Evolutionary conservation across 2,797 vertebrate species (phyloP).

Genomic region (Myripristis jacobus): DNA sequence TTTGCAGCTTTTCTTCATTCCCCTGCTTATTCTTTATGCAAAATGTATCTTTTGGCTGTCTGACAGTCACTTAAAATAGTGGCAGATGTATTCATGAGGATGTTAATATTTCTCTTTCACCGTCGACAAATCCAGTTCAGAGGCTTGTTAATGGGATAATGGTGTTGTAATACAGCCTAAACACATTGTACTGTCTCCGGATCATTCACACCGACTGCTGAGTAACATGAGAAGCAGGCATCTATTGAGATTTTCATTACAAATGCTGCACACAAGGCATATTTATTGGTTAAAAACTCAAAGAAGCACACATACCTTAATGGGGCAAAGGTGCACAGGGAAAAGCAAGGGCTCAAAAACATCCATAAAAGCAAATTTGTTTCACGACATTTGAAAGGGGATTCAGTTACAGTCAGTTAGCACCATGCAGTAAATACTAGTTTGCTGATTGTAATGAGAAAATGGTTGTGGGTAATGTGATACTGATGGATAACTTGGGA

Average conservation of each 20-base stretch:
- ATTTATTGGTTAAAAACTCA: conserved; percentile 21
- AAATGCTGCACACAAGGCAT: not conserved
- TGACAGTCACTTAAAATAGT: conserved; percentile 59
- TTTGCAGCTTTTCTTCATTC: conserved; percentile 53
- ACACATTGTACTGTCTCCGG: conserved; percentile 9
- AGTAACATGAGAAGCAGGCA: conserved; percentile 26
- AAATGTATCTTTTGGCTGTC: conserved; percentile 50
- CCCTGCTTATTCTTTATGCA: conserved; percentile 52
- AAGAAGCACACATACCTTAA: not conserved
- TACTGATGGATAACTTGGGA: too few relatives aligned
- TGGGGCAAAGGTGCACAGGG: not conserved
- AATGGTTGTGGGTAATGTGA: too few relatives aligned
- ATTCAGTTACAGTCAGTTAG: not conserved
- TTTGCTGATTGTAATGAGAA: not conserved
- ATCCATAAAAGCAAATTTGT: conserved; percentile 5
- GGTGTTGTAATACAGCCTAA: conserved; percentile 47
- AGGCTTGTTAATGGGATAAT: conserved; percentile 68
- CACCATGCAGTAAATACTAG: not conserved
- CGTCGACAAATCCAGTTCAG: conserved; percentile 51
- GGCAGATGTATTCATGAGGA: conserved; percentile 54
- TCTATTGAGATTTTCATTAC: conserved; percentile 11
- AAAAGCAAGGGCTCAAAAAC: not conserved
- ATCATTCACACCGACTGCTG: conserved; percentile 36
- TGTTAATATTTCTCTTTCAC: conserved; percentile 67
- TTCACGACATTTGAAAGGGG: not conserved